Evolutionary conservation across 2,113 vertebrate species (phyloP).

Genomic region (Pundamilia nyererei): DNA sequence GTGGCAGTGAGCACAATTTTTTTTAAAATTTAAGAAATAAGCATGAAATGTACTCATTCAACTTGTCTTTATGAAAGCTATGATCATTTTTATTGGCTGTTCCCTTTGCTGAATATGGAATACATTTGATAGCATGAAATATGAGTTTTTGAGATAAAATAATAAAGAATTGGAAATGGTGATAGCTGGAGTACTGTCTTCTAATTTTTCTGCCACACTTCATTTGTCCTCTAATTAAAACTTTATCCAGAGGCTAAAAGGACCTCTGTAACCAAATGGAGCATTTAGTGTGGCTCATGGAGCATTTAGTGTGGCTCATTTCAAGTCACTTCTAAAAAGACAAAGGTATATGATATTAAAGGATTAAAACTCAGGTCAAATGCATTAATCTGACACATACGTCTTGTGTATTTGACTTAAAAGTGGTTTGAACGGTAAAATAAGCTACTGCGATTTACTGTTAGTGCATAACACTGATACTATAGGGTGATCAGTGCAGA

Average conservation of each 20-base stretch:
- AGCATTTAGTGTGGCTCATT: not conserved
- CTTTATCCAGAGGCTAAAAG: not conserved
- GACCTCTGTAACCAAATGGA: not conserved
- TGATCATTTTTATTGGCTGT: not conserved
- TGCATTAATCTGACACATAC: not conserved
- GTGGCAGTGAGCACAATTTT: not conserved
- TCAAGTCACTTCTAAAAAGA: not conserved
- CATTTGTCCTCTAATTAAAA: not conserved
- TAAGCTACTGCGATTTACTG: not conserved
- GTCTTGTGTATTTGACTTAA: not conserved
- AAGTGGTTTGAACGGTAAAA: not conserved
- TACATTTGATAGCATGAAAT: not conserved
- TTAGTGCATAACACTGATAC: not conserved
- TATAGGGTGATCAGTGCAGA: not conserved
- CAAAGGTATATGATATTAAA: not conserved
- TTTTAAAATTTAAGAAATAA: not conserved
- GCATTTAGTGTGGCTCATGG: not conserved
- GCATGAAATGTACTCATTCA: not conserved
- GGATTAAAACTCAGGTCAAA: not conserved
- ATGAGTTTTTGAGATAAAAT: not conserved
- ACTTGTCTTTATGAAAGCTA: not conserved
- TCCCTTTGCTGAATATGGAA: not conserved
- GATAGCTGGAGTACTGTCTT: not conserved
- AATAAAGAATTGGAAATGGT: not conserved
- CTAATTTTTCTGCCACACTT: conserved; percentile 5